Conservation (phyloP, 2,797 vertebrate genomes). For the Enteromius trimaculatus region DNA sequence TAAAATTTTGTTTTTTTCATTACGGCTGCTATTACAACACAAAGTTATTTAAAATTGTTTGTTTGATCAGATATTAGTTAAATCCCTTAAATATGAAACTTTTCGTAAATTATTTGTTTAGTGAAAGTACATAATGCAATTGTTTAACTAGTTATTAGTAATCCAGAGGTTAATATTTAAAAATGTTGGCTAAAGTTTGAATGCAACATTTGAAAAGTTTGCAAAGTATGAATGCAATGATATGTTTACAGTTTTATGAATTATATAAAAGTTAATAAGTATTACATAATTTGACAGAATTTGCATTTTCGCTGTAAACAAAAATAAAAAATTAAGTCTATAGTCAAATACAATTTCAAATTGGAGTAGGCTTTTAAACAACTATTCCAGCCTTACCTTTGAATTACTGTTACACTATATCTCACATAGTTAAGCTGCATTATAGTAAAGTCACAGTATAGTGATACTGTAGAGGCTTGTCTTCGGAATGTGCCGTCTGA, state of each 20-base stretch:
- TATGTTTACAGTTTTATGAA: background rate
- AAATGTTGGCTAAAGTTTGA: background rate
- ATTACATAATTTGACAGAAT: background rate
- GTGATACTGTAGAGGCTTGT: conserved; percentile 14
- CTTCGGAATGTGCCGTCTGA: conserved; percentile 51
- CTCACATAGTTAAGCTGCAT: background rate
- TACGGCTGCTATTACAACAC: background rate
- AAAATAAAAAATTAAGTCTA: background rate
- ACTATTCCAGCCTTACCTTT: background rate
- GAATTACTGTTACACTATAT: background rate
- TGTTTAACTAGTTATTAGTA: background rate
- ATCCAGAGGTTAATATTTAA: background rate
- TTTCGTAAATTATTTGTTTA: no score
- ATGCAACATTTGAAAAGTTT: no score
- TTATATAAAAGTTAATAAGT: no score
- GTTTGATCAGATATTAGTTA: no score
- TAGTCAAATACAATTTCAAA: background rate
- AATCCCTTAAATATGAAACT: no score
- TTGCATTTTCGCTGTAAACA: background rate
- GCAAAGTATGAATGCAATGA: no score
- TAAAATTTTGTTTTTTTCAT: background rate
- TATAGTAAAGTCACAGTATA: background rate
- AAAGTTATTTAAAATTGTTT: background rate
- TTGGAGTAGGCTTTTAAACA: background rate
- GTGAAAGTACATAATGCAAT: background rate